Base-by-base conservation (phyloP, 2,888 invertebrate species). In the Macrosoma leucophasiata region DNA sequence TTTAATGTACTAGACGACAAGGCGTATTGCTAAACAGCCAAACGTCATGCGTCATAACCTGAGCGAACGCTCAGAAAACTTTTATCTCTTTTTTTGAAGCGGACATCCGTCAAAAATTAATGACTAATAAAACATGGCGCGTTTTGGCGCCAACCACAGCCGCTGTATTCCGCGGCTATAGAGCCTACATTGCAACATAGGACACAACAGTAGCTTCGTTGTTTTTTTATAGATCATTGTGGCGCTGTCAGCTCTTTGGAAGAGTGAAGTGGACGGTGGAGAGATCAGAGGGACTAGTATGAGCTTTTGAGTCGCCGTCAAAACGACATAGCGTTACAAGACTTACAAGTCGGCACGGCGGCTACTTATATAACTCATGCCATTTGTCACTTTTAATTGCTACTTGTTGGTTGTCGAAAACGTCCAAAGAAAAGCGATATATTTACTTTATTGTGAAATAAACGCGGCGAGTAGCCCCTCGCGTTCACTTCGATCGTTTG, bases 321-420 rank as follows among this genome's bases (percentile, higher is more conserved):
- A 69, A 70, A 55, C 61, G 49, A 66, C 65, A 68, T 51, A 51
- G 58, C 58, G 61, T 56, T 58, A 67, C 69, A 59, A 45, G n/a
- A n/a, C n/a, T n/a, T n/a, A n/a, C 42, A 42, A 55, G 55, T 43
- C 60, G 58, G 65, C 66, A 65, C 45, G 53, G 45, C 48, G 42
- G 39, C 43, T 45, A 46, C 52, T 55, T 49, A 50, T 61, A 67
- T 69, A 71, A 68, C 65, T 72, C 71, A 69, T 64, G 70, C 67
- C 82, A 81, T 84, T 79, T 81, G 82, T 84, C 82, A 84, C 73
- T 81, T 84, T 76, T 82, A 84, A 84, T 84, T 82, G 79, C 78
- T 71, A 72, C 72, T 72, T 73, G 77, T 71, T 66, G 64, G 54
- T 59, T 73, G 76, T 77, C 75, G 68, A 76, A 77, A 67, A 62